phyloP scores from a whole-genome alignment of 1,140 invertebrate species.

The Gryon sp. region DNA sequence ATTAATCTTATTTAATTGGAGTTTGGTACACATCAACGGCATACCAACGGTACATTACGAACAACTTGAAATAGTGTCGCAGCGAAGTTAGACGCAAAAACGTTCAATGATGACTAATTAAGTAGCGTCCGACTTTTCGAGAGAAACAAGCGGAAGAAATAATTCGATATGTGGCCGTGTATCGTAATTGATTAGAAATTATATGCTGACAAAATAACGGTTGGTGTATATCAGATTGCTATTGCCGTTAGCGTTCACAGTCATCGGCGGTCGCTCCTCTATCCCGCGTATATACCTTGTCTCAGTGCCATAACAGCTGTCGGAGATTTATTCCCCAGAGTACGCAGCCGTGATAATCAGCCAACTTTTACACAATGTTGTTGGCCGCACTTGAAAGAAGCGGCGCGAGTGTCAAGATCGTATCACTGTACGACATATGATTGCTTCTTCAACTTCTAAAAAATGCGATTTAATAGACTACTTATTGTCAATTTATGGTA shows the following conservation, averaged over 20 bases:
- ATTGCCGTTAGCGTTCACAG: slow-evolving; percentile 58
- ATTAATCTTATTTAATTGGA: too few species aligned
- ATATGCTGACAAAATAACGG: slow-evolving; percentile 63
- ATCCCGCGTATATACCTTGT: too few species aligned
- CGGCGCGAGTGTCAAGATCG: slow-evolving; percentile 51
- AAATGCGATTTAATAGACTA: too few species aligned
- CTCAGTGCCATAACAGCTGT: slow-evolving; percentile 51
- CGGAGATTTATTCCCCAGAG: slow-evolving; percentile 50
- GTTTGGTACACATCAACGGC: too few species aligned
- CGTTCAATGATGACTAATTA: slow-evolving; percentile 44
- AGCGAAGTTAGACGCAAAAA: slow-evolving; percentile 4
- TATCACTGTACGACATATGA: slow-evolving; percentile 23
- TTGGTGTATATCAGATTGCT: slow-evolving; percentile 58
- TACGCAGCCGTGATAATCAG: slow-evolving; percentile 54
- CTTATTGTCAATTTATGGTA: too few species aligned
- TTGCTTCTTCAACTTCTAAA: slow-evolving; percentile 30
- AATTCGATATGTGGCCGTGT: slow-evolving; percentile 52
- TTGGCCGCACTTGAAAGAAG: slow-evolving; percentile 35
- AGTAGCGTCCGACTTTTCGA: slow-evolving; percentile 57
- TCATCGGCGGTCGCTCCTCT: slow-evolving; percentile 32
- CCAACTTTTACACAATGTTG: slow-evolving; percentile 53
- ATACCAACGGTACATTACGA: slow-evolving; percentile 24
- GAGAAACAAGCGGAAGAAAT: slow-evolving; percentile 57
- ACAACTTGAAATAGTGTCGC: slow-evolving; percentile 41
- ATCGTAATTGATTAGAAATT: slow-evolving; percentile 63